These are phyloP conservation scores for Dreissena rostriformis DNA, from an alignment of 1,140 invertebrate species.

Conservation along the genomic window DNA sequence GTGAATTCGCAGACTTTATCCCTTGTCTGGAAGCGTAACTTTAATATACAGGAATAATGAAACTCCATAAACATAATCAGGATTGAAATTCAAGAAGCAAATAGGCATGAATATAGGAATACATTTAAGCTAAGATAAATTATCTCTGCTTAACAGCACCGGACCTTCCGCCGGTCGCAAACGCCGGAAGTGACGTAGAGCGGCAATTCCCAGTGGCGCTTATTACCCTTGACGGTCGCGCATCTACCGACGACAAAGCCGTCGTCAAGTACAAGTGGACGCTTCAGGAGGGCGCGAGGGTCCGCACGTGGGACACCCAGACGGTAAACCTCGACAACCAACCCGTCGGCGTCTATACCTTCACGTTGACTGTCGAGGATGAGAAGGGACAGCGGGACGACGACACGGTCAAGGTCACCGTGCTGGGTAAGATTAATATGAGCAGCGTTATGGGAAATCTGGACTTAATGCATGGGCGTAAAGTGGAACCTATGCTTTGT, in stretches of 20 bases:
- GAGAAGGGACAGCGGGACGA: slow-evolving; percentile 18
- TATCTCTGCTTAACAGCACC: not conserved
- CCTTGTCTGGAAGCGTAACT: too few relatives aligned
- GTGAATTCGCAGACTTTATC: too few relatives aligned
- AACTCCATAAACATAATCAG: too few relatives aligned
- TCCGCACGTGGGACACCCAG: too few relatives aligned
- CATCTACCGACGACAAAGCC: not conserved
- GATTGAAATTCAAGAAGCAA: not conserved
- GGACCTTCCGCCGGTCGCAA: not conserved
- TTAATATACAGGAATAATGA: too few relatives aligned
- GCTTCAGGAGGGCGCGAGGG: not conserved
- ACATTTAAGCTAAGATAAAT: not conserved
- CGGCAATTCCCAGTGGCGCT: not conserved
- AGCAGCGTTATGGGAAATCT: too few relatives aligned
- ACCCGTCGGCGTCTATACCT: slow-evolving; percentile 5
- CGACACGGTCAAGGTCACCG: slow-evolving; percentile 19
- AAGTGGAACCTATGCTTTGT: too few relatives aligned
- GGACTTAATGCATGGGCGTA: too few relatives aligned
- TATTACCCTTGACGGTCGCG: not conserved
- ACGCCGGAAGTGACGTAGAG: not conserved
- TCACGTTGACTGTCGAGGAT: slow-evolving; percentile 37
- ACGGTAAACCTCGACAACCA: not conserved
- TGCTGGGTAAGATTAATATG: too few relatives aligned
- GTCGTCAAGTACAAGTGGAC: slow-evolving; percentile 2
- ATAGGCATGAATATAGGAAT: not conserved